phyloP scores from a whole-genome alignment of 2,888 invertebrate genomes.

The Syrista parreyssii region DNA sequence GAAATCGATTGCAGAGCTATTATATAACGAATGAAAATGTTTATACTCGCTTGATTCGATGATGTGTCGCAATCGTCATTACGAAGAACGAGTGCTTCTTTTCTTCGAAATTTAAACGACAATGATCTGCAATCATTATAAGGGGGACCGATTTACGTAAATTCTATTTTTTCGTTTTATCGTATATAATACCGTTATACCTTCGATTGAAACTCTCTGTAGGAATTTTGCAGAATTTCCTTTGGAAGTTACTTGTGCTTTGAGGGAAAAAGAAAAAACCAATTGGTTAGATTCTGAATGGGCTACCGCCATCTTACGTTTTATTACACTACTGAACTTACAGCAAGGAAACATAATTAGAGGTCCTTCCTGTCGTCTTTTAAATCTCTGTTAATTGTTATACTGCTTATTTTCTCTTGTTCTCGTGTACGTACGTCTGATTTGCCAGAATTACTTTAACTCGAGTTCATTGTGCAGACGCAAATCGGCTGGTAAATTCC shows the following conservation, averaged over 20 bases:
- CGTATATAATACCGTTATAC: neutral
- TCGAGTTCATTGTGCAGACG: neutral
- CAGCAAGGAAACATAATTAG: neutral
- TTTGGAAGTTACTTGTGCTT: neutral
- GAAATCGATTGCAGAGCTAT: conserved; percentile 51
- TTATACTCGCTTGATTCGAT: conserved; percentile 20
- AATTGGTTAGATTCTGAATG: neutral
- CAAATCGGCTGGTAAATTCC: neutral
- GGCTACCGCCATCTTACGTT: neutral
- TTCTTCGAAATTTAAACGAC: neutral
- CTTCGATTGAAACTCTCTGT: neutral
- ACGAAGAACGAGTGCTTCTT: neutral
- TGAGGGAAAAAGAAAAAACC: neutral
- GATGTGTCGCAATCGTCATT: neutral
- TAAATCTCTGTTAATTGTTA: neutral
- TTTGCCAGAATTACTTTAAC: neutral
- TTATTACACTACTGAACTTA: neutral
- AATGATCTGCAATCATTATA: neutral
- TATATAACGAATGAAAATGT: conserved; percentile 49
- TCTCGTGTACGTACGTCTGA: neutral
- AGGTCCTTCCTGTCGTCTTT: neutral
- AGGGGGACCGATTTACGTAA: neutral
- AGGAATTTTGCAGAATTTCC: neutral
- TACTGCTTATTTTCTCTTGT: neutral
- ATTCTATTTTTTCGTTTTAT: neutral